Evolutionary conservation across 2,113 vertebrate species (phyloP).

Genomic region (Oryzias woworae): DNA sequence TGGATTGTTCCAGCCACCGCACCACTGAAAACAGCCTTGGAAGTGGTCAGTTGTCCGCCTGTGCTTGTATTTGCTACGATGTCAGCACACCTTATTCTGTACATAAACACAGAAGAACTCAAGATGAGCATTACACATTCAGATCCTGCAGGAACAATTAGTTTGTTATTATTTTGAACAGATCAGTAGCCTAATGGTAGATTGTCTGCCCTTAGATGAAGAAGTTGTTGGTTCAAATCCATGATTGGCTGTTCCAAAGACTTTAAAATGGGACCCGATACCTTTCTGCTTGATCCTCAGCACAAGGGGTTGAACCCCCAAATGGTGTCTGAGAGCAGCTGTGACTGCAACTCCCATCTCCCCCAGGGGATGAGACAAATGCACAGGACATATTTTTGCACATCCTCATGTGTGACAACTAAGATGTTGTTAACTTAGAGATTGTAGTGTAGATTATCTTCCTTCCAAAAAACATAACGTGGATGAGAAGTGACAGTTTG

Average conservation of each 20-base stretch:
- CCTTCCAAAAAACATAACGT: constrained; percentile 5
- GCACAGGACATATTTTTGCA: too few species aligned
- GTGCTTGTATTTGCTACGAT: constrained; percentile 42
- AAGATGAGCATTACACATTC: not conserved
- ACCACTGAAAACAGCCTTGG: constrained; percentile 64
- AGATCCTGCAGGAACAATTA: not conserved
- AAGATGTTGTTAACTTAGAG: too few species aligned
- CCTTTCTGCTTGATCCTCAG: too few species aligned
- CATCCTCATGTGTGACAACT: too few species aligned
- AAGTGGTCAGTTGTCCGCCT: constrained; percentile 63
- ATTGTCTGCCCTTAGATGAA: too few species aligned
- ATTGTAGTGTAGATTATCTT: not conserved
- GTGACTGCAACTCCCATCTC: too few species aligned
- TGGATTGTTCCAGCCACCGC: constrained; percentile 65
- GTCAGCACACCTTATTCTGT: constrained; percentile 74
- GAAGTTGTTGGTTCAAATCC: not conserved
- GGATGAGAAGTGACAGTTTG: not conserved
- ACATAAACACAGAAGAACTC: constrained; percentile 6
- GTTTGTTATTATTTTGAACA: too few species aligned
- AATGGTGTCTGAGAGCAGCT: too few species aligned
- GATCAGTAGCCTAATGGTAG: too few species aligned
- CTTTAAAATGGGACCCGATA: constrained; percentile 1
- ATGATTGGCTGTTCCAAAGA: constrained; percentile 28
- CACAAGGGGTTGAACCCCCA: too few species aligned
- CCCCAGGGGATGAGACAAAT: too few species aligned